Evolutionary conservation across 2,113 vertebrate genomes (phyloP).

Genomic region (Grammatotria lemairii): DNA sequence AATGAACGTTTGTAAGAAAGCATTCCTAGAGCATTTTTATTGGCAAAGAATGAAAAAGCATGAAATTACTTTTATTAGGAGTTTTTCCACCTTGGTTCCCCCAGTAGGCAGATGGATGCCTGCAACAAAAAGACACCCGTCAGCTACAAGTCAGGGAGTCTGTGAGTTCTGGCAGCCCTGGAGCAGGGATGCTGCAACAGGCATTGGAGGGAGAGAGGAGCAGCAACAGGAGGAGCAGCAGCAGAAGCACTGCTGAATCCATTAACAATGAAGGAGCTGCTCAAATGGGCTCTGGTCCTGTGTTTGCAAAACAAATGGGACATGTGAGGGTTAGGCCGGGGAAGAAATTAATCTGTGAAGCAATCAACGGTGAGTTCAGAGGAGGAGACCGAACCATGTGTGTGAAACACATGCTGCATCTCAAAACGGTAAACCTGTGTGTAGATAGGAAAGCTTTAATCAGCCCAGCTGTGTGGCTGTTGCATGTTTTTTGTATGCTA

Average conservation of each 20-base stretch:
- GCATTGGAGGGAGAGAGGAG: background rate
- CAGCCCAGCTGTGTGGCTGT: background rate
- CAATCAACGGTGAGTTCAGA: background rate
- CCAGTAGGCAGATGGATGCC: background rate
- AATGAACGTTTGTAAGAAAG: background rate
- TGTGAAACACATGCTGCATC: background rate
- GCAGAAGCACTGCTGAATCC: background rate
- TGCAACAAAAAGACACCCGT: background rate
- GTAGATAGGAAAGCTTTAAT: background rate
- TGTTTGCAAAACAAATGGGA: constrained; percentile 16
- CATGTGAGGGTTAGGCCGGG: background rate
- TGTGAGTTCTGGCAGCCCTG: background rate
- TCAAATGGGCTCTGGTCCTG: background rate
- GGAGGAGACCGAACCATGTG: background rate
- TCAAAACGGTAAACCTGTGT: background rate
- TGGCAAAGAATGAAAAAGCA: background rate
- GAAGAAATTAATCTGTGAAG: constrained; percentile 26
- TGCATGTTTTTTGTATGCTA: background rate
- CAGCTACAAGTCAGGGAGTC: constrained; percentile 1
- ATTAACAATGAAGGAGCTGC: background rate
- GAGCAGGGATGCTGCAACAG: background rate
- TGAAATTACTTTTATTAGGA: background rate
- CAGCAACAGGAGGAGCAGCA: background rate
- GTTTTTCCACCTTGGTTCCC: background rate
- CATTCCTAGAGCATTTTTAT: background rate